Evolutionary conservation across 2,113 vertebrate genomes (phyloP).

Genomic region (Sterna hirundo): DNA sequence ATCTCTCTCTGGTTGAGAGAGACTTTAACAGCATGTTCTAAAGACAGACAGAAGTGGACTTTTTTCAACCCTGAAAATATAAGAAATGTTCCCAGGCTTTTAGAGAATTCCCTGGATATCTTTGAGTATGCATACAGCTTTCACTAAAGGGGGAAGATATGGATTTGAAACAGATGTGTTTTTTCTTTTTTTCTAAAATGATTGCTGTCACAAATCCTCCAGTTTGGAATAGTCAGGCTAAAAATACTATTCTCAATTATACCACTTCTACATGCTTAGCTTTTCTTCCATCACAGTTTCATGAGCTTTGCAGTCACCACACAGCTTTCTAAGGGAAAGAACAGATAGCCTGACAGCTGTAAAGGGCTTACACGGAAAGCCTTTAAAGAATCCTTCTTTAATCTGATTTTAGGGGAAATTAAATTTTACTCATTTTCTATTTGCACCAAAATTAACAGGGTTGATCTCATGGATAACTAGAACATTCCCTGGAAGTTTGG

Average conservation of each 20-base stretch:
- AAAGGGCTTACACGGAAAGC: neutral
- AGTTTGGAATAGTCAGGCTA: neutral
- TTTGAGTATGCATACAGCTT: neutral
- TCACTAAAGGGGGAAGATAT: neutral
- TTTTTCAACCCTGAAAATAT: neutral
- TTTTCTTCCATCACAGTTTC: neutral
- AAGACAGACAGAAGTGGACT: neutral
- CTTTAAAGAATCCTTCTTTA: conserved; percentile 3
- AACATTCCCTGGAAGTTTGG: neutral
- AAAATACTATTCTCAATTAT: neutral
- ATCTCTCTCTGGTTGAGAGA: neutral
- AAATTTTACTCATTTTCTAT: neutral
- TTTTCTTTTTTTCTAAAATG: neutral
- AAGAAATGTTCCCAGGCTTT: neutral
- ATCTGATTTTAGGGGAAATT: conserved; percentile 22
- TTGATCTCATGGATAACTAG: neutral
- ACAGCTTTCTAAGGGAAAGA: neutral
- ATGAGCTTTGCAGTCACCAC: neutral
- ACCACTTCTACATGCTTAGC: neutral
- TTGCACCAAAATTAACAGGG: neutral
- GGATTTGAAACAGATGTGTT: neutral
- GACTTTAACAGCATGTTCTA: neutral
- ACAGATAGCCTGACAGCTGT: conserved; percentile 2
- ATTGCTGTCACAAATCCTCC: neutral
- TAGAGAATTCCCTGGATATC: neutral